Evolutionary conservation across 2,797 vertebrate species (phyloP).

Genomic region (Sparidentex hasta): DNA sequence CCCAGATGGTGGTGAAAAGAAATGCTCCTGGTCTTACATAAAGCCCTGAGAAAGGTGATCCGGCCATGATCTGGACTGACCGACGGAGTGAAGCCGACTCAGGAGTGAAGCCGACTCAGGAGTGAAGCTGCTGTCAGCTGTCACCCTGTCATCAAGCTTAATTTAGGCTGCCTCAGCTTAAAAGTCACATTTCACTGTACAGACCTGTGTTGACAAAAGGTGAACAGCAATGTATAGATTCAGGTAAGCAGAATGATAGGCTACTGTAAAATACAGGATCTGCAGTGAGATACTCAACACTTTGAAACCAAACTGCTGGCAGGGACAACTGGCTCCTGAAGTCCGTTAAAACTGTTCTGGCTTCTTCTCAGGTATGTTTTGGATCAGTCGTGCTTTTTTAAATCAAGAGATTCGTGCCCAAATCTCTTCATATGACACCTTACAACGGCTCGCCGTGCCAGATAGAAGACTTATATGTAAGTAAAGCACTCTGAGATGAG

Average conservation of each 20-base stretch:
- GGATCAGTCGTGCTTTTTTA: not conserved
- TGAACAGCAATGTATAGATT: not conserved
- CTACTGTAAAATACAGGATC: not conserved
- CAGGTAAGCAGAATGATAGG: not conserved
- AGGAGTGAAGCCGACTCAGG: not conserved
- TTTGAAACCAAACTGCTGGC: not conserved
- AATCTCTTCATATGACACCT: not conserved
- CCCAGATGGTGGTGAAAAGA: not conserved
- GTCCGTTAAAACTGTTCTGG: slow-evolving; percentile 14
- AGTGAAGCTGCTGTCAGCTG: too few relatives aligned
- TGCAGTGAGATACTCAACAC: not conserved
- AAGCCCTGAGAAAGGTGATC: not conserved
- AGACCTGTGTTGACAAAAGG: not conserved
- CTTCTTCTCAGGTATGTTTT: slow-evolving; percentile 7
- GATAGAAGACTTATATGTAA: slow-evolving; percentile 22
- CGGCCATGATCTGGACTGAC: not conserved
- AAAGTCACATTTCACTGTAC: not conserved
- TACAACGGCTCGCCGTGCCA: not conserved
- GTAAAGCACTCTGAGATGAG: not conserved
- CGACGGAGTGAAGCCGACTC: not conserved
- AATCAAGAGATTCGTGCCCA: not conserved
- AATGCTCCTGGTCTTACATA: too few relatives aligned
- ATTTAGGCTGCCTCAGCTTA: too few relatives aligned
- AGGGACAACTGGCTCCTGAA: not conserved
- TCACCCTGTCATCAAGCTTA: too few relatives aligned